Base-by-base conservation (phyloP, 2,797 vertebrate species). In the Eleutherodactylus coqui region DNA sequence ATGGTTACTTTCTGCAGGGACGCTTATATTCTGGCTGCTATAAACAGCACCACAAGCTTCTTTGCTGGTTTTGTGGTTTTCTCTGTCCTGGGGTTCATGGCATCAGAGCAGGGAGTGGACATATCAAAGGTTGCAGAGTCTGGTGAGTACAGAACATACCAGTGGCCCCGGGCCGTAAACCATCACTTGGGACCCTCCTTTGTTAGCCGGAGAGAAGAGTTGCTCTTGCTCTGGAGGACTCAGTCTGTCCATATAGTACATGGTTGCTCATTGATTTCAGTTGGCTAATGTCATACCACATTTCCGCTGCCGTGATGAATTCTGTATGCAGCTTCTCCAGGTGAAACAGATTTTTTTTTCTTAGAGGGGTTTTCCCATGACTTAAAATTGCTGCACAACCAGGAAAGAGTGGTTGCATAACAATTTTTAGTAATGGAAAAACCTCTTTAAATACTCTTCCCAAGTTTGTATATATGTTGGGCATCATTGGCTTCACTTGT, bases 81-180 rank as follows among this genome's bases (percentile, higher is more conserved):
- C 89, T 96, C 95, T 85, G 95, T 96, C 89, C 92, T 96, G 86
- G 95, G 95, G 80, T 96, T 96, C 90, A 96, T 96, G 95, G 95
- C 95, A 70, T 93, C 94, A 47, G 95, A 96, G 88, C 95, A 96
- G 90, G 95, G 94, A 36, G 95, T 96, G 87, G 94, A 96, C 91
- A 96, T 96, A 92, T 95, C 95, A 87, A 95, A 95, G 89, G 95
- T 96, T 79, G 95, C 95, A 10, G 95, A 96, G 92, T 96, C 95
- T 85, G 95, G 95, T 96, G 90, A 95, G 94, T 79, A 69, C 13
- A 55, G 32, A 55, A 21, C 27, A 43, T 64, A 32, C 29, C 60
- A 7, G 58, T 4, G 16, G 3, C n/a, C 51, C 13, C 58, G 4
- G 4, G 29, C 13, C 58, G 16, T 14, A 62, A 29, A 10, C 14